phyloP scores from a whole-genome alignment of 2,113 vertebrate genomes.

The Rhabdornis inornatus region DNA sequence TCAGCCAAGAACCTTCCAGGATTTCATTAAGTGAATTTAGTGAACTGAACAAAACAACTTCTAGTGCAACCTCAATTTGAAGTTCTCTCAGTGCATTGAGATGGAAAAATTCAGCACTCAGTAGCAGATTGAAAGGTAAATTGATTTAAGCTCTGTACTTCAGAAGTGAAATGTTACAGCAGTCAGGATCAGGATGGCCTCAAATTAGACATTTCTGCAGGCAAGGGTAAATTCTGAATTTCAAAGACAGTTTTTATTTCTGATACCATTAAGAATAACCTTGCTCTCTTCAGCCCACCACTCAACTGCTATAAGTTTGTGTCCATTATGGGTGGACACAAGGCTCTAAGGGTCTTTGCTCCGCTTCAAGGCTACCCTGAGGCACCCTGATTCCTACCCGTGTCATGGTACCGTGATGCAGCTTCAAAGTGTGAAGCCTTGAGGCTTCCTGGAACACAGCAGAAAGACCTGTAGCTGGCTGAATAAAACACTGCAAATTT shows the following conservation, averaged over 20 bases:
- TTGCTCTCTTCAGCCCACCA: background rate
- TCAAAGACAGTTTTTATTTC: background rate
- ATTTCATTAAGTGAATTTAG: background rate
- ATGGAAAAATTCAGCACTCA: background rate
- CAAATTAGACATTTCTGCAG: background rate
- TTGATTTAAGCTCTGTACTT: background rate
- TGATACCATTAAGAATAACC: background rate
- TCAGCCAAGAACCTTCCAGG: background rate
- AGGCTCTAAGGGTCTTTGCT: background rate
- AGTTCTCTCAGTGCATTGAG: background rate
- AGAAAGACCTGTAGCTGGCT: background rate
- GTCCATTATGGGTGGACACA: background rate
- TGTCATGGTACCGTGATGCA: background rate
- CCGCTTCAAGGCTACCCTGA: slow-evolving; percentile 53
- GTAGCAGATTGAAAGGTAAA: background rate
- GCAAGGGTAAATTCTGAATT: background rate
- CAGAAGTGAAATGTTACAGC: background rate
- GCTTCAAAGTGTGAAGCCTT: slow-evolving; percentile 49
- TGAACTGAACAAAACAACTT: background rate
- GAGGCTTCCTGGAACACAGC: background rate
- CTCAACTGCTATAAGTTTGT: background rate
- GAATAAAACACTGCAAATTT: slow-evolving; percentile 40
- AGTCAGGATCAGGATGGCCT: background rate
- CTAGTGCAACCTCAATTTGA: background rate
- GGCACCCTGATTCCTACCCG: background rate